Evolutionary conservation across 2,113 vertebrate genomes (phyloP).

Genomic region (Trinectes maculatus): DNA sequence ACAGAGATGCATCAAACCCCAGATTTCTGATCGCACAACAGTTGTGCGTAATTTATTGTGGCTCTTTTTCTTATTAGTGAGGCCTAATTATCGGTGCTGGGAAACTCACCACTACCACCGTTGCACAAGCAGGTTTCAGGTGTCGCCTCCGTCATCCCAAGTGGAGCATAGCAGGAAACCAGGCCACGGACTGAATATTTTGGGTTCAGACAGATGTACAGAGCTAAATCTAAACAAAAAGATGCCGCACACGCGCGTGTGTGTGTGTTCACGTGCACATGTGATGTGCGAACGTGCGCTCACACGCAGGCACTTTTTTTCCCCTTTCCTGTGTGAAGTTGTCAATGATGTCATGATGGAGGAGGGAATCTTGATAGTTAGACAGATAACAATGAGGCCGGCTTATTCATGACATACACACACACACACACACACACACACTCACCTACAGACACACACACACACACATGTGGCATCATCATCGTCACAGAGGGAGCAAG

Average conservation of each 20-base stretch:
- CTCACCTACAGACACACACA: conserved; percentile 19
- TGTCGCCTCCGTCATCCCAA: conserved; percentile 24
- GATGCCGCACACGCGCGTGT: background rate
- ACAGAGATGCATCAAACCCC: conserved; percentile 57
- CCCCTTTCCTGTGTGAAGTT: conserved; percentile 31
- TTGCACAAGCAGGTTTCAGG: conserved; percentile 38
- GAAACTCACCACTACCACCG: conserved; percentile 18
- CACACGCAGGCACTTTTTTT: too few relatives aligned
- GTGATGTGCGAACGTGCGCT: too few relatives aligned
- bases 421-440: conserved; percentile 7
- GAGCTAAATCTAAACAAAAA: conserved; percentile 47
- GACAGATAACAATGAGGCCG: conserved; percentile 63
- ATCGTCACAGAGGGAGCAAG: conserved; percentile 76
- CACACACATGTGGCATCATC: conserved; percentile 56
- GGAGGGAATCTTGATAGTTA: conserved; percentile 62
- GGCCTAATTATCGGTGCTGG: conserved; percentile 30
- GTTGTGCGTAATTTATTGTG: conserved; percentile 37
- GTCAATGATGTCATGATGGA: conserved; percentile 61
- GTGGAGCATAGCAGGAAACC: conserved; percentile 13
- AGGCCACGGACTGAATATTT: conserved; percentile 8
- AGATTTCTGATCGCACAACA: conserved; percentile 41
- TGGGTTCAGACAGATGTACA: conserved; percentile 2
- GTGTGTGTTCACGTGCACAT: background rate
- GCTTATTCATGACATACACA: conserved; percentile 40
- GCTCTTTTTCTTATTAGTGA: background rate